A percentile compares a stretch with the other conserved stretches of the same genome.
These are phyloP conservation scores for Dermolepida albohirtum DNA, from an alignment of 2,888 invertebrate species.

Conservation along the genomic window DNA sequence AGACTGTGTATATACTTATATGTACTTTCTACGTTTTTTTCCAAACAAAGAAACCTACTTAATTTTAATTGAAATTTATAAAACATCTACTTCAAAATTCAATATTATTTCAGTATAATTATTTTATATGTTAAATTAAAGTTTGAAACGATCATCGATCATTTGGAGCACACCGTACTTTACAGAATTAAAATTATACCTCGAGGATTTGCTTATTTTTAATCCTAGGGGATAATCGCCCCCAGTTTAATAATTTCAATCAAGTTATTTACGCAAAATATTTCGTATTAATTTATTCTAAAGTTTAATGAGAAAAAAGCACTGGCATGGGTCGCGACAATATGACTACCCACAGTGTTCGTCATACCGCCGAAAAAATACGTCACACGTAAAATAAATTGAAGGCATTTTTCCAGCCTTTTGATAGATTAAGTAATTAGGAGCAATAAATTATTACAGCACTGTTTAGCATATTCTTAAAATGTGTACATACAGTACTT, in stretches of 20 bases:
- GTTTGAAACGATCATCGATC: neutral
- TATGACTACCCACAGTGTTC: neutral
- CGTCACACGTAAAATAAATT: no score
- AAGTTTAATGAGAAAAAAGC: neutral
- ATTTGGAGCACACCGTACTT: neutral
- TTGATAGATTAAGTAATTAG: no score
- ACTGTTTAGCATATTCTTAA: no score
- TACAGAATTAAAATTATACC: neutral
- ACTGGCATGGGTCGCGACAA: neutral
- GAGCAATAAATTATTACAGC: no score
- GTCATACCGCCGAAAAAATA: neutral
- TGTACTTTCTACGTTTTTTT: no score
- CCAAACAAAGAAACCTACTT: no score
- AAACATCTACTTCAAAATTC: no score
- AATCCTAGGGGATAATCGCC: neutral
- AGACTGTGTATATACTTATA: no score
- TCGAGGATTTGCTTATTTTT: neutral
- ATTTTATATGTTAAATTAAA: neutral
- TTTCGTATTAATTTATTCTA: conserved; percentile 28
- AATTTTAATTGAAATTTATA: no score
- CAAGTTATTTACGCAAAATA: conserved; percentile 12
- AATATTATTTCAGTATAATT: no score
- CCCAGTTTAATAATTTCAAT: conserved; percentile 3
- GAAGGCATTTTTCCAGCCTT: no score
- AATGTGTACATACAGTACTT: no score